Evolutionary conservation across 2,888 invertebrate species (phyloP).

Genomic region (Gandaritis pyraliata): DNA sequence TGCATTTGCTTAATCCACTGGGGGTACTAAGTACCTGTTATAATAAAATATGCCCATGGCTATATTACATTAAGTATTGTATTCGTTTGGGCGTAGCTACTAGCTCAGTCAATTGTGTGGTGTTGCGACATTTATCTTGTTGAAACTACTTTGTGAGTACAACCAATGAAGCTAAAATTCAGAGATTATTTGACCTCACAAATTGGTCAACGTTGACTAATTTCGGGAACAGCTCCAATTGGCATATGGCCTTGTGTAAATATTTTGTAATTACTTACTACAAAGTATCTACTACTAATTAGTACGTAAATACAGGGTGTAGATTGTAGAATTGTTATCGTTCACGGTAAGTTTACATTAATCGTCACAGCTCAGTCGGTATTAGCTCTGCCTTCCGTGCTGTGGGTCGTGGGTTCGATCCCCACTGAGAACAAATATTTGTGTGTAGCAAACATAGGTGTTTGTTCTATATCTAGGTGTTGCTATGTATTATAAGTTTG

Average conservation of each 20-base stretch:
- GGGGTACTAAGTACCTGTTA: neutral
- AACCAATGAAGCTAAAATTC: neutral
- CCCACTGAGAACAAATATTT: too few relatives aligned
- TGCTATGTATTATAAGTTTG: too few relatives aligned
- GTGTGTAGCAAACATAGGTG: too few relatives aligned
- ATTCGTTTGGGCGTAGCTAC: neutral
- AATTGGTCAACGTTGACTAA: slow-evolving; percentile 14
- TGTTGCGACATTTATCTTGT: slow-evolving; percentile 1
- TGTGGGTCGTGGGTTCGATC: too few relatives aligned
- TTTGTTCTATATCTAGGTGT: too few relatives aligned
- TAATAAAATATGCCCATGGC: slow-evolving; percentile 16
- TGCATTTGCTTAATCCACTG: slow-evolving; percentile 33
- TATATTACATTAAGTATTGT: slow-evolving; percentile 22
- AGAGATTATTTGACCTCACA: too few relatives aligned
- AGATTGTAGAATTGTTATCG: neutral
- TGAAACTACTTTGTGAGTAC: neutral
- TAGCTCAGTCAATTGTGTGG: neutral
- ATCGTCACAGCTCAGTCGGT: too few relatives aligned
- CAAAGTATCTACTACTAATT: slow-evolving; percentile 46
- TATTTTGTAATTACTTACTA: slow-evolving; percentile 42
- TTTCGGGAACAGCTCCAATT: slow-evolving; percentile 13
- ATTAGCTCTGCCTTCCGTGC: too few relatives aligned
- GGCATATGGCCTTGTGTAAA: slow-evolving; percentile 41
- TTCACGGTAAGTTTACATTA: too few relatives aligned
- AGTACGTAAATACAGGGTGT: slow-evolving; percentile 43